phyloP scores from a whole-genome alignment of 2,113 vertebrate species.

The Rhinoptilus africanus region DNA sequence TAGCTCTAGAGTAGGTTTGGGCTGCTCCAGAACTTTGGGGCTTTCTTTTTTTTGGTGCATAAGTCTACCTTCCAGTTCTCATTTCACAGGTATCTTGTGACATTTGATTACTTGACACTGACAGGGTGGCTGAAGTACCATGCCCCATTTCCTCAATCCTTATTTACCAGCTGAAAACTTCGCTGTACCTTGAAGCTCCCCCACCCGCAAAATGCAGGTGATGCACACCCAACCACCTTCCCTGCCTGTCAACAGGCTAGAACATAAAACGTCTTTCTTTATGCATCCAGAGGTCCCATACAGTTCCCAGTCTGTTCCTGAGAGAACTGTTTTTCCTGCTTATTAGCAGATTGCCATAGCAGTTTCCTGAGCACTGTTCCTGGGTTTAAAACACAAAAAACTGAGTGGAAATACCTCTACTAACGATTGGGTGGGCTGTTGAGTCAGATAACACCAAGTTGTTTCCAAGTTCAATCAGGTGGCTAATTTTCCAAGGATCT shows the following conservation, averaged over 20 bases:
- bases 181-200: neutral
- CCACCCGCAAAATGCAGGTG: neutral
- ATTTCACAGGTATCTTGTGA: neutral
- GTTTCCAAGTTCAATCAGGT: neutral
- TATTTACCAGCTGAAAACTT: neutral
- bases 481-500: neutral
- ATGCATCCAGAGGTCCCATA: neutral
- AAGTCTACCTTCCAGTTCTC: neutral
- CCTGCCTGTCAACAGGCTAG: neutral
- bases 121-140: neutral
- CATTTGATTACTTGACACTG: neutral
- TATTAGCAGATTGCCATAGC: neutral
- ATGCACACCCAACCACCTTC: neutral
- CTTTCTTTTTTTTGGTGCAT: neutral
- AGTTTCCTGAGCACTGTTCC: neutral
- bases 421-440: neutral
- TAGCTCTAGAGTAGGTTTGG: neutral
- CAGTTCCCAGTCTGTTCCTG: neutral
- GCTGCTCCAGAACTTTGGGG: fast-evolving
- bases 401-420: neutral
- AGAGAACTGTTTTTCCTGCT: neutral
- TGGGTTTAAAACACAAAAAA: neutral
- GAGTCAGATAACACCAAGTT: neutral
- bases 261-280: neutral
- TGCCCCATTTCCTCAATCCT: neutral